A percentile compares a stretch with the other conserved stretches of the same genome.
phyloP scores from a whole-genome alignment of 2,113 vertebrate species.

The Heteronetta atricapilla region DNA sequence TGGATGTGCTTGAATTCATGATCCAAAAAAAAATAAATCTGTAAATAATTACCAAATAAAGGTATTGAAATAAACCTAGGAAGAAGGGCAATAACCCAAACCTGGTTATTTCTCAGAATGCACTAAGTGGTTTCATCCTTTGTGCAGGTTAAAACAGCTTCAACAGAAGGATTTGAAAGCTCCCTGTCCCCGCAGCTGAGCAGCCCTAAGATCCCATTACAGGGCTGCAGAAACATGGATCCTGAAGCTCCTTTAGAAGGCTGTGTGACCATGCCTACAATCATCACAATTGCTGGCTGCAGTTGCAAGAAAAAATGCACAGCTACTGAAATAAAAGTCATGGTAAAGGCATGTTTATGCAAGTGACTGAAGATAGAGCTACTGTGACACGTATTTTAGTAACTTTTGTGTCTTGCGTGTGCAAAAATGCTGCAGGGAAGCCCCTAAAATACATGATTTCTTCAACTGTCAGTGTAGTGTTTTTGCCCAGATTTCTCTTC shows the following conservation, averaged over 20 bases:
- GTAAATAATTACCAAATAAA: not conserved
- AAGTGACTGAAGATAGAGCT: not conserved
- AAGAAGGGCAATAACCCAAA: not conserved
- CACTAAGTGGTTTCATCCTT: not conserved
- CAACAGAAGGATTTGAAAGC: not conserved
- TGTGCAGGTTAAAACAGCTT: not conserved
- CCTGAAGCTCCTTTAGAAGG: not conserved
- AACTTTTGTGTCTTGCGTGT: not conserved
- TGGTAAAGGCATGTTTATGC: not conserved
- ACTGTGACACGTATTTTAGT: not conserved
- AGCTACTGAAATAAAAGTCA: not conserved
- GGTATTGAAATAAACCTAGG: not conserved
- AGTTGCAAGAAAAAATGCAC: not conserved
- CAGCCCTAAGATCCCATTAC: not conserved
- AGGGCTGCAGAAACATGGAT: not conserved
- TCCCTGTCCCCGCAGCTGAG: not conserved
- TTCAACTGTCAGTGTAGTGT: conserved; percentile 22
- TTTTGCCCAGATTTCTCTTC: not conserved
- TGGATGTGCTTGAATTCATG: not conserved
- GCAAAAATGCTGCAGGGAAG: conserved; percentile 17
- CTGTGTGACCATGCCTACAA: fast-evolving
- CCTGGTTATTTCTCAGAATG: not conserved
- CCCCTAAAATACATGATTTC: conserved; percentile 27
- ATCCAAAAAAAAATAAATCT: not conserved
- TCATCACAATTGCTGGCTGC: not conserved